Evolutionary conservation across 2,113 vertebrate species (phyloP), one percentile per base, ranked within the genome.

Genomic region (Monopterus albus): DNA sequence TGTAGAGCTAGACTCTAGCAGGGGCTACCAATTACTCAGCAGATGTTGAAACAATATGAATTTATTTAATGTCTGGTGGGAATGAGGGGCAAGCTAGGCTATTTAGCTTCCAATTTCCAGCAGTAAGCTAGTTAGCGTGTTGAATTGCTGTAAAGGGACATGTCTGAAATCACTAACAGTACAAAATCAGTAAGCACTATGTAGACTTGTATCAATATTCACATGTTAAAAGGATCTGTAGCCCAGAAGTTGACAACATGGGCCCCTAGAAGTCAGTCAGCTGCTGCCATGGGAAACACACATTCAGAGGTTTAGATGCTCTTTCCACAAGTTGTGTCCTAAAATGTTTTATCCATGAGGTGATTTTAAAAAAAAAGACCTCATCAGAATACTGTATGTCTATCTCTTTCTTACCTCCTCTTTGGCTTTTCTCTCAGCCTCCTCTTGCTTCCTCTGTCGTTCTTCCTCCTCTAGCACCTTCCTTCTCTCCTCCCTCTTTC

Each of bases 401-500:
- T 61, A 12, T 61, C 38, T n/a, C n/a, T 13, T 39, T 28, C 38
- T 5, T 67, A 95, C 98, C 95, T 98, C 98, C 79, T 99, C 98
- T 68, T 73, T 93, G 77, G 91, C 90, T 91, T 95, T 98, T 17
- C 90, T 93, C 25, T 97, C 95, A 0, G 88, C 94, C 62, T 98
- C 96, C 52, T 98, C 97, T 78, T 96, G 94, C 81, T 95, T 98
- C 89, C 84, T 94, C 84, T 68, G 93, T 85, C 93, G 92, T 78
- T 98, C 98, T 75, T 98, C 97, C 71, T 98, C 97, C 74, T 98
- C 98, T 84, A 96, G 90, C 52, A 97, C 89, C 89, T 96, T 99
- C 88, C 88, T 94, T 62, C 98, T 94, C 63, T 96, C 96, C 86
- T 98, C 98, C 40, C 98, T 82, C 89, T 94, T 96, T 53, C 91